phyloP scores from a whole-genome alignment of 2,113 vertebrate species.

The Spea multiplicata region DNA sequence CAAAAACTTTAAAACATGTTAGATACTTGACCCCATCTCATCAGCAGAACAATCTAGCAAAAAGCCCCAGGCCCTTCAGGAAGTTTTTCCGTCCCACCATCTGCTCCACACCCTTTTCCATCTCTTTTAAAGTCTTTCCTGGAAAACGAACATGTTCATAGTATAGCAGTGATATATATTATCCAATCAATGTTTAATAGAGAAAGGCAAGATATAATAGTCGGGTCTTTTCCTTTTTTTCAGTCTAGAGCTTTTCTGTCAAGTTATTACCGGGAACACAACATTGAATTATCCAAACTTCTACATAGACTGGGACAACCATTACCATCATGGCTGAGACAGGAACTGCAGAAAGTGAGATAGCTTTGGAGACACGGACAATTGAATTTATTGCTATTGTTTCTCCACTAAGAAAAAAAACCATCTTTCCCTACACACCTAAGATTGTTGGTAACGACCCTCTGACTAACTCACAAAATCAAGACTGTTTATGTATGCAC shows the following conservation, averaged over 20 bases:
- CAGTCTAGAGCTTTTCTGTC: conserved; percentile 91
- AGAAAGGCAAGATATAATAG: too few relatives aligned
- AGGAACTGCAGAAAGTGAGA: conserved; percentile 96
- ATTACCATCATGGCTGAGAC: conserved; percentile 92
- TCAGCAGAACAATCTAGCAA: too few relatives aligned
- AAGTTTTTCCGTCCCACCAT: too few relatives aligned
- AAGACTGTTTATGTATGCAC: conserved; percentile 35
- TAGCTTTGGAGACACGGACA: conserved; percentile 56
- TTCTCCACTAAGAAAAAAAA: conserved; percentile 36
- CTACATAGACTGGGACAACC: conserved; percentile 92
- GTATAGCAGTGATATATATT: too few relatives aligned
- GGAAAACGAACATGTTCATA: too few relatives aligned
- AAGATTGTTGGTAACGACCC: conserved; percentile 54
- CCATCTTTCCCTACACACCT: conserved; percentile 50
- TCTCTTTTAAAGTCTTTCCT: too few relatives aligned
- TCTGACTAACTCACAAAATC: conserved; percentile 48
- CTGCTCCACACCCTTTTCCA: too few relatives aligned
- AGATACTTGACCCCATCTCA: too few relatives aligned
- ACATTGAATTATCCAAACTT: conserved; percentile 92
- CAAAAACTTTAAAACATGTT: too few relatives aligned
- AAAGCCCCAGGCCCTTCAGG: too few relatives aligned
- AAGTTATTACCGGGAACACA: conserved; percentile 92
- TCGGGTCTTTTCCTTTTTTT: neutral
- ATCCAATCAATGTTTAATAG: too few relatives aligned
- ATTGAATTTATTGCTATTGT: conserved; percentile 12